These are phyloP conservation scores for Sweltsa coloradensis DNA, from an alignment of 1,140 invertebrate genomes.

Conservation along the genomic window DNA sequence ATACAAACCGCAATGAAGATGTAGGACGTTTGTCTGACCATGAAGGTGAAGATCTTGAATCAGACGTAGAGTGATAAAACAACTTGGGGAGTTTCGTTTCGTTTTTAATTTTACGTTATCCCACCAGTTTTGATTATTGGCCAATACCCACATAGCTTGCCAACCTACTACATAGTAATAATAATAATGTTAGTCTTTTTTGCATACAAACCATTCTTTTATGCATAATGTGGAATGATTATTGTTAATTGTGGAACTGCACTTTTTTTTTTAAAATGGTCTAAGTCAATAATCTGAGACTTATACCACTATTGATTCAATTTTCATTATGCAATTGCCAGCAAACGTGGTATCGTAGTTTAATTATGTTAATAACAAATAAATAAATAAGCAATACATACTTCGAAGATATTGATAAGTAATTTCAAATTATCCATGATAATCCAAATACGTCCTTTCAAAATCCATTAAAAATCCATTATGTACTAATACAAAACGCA, in stretches of 20 bases:
- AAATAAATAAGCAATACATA: neutral
- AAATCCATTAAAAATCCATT: no score
- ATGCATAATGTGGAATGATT: constrained; percentile 1
- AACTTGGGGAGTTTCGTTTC: neutral
- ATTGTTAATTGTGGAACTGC: neutral
- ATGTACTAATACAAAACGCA: no score
- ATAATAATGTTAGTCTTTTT: neutral
- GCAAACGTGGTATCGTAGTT: no score
- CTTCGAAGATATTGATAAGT: no score
- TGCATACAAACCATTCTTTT: neutral
- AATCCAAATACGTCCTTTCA: no score
- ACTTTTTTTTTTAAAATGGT: neutral
- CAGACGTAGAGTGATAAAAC: neutral
- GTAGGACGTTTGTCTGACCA: no score
- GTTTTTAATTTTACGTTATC: neutral
- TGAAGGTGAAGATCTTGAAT: no score
- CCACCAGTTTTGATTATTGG: neutral
- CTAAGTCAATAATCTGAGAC: neutral
- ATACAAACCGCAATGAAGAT: no score
- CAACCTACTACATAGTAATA: no score
- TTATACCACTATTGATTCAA: neutral
- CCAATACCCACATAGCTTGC: no score
- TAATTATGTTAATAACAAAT: constrained; percentile 1
- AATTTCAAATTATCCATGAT: no score
- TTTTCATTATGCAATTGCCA: neutral